Evolutionary conservation across 2,888 invertebrate species (phyloP), one percentile per base, ranked within the genome.

Genomic region (Lutraria lutraria): DNA sequence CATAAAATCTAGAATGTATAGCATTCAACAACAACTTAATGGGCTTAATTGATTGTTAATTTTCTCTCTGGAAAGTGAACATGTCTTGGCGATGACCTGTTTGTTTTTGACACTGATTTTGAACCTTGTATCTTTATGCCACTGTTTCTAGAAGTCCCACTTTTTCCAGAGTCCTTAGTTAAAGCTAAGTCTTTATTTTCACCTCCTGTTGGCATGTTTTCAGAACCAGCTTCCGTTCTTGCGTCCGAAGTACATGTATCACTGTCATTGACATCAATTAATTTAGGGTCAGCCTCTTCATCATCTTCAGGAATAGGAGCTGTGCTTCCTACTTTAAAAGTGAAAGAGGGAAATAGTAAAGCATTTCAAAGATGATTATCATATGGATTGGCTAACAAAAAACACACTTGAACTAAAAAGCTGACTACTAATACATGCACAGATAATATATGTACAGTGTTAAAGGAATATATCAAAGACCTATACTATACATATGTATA

Each of bases 241-340:
- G 63, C 60, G n/a, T 21, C 25, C 2, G 34, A 15, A 29, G 25
- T 76, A 31, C 25, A 10, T 15, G 34, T 63, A 43, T n/a, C 76
- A 84, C 8, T 4, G 12, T 52, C 31, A 12, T 34, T 34, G 21
- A 34, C 54, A 43, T 54, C 81, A 21, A 52, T 53, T 21, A 52
- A n/a, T 52, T 81, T 81, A 16, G 16, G 60, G 10, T 85, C 80
- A 31, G n/a, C 15, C 72, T 85, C 89, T 53, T 89, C 89, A 54
- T 89, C 89, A 82, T 87, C 89, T 68, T 89, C 89, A 68, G 79
- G 31, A 16, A 87, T 81, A 19, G 87, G 84, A 16, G 85, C 21
- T 60, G 82, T 68, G 85, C 82, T 89, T 52, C 80, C 86, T 76
- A 31, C 72, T 63, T 21, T n/a, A 63, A 72, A n/a, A 12, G 16